Evolutionary conservation across 2,888 invertebrate species (phyloP), one percentile per base, ranked within the genome.

Genomic region (Notodonta ziczac): DNA sequence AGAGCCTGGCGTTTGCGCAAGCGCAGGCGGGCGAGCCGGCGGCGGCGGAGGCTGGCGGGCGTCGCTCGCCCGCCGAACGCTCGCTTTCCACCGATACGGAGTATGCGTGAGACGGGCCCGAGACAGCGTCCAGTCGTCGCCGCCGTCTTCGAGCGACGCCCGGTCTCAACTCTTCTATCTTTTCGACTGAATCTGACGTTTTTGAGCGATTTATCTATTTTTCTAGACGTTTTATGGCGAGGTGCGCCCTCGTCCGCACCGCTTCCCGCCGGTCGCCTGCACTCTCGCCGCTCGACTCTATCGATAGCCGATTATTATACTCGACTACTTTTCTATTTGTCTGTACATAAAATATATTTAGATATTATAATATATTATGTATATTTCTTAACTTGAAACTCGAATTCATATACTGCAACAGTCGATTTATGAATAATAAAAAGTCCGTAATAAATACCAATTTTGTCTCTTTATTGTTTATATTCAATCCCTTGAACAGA

Each of bases 1-100:
- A 96, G 87, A 96, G 96, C 81, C 94, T 97, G 67, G 96, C 97
- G 56, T 96, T 95, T 78, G 96, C 96, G 56, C 96, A 96, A 85
- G 95, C 96, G 55, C 94, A 93, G 80, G 95, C 94, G 69, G 93
- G 91, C 69, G 95, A 94, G 79, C 88, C 82, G 81, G 90, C 83
- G 73, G 87, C 73, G 77, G 88, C 82, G 70, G 92, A 84, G 78
- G 76, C 77, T 58, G 77, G 81, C 60, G 88, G 85, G 75, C 90
- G 87, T 42, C 94, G 93, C 69, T 94, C 94, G 54, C 90, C 94
- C 44, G 95, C 94, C 59, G 95, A 95, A 84, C 93, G 95, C 62
- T 94, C 94, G 63, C 92, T 95, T 60, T 96, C 96, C 56, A 96
- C 96, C 54, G 96, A 96, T 87, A 96, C 96, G 67, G 96, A 96